Base-by-base conservation (phyloP, 2,113 vertebrate species). In the Merops nubicus region DNA sequence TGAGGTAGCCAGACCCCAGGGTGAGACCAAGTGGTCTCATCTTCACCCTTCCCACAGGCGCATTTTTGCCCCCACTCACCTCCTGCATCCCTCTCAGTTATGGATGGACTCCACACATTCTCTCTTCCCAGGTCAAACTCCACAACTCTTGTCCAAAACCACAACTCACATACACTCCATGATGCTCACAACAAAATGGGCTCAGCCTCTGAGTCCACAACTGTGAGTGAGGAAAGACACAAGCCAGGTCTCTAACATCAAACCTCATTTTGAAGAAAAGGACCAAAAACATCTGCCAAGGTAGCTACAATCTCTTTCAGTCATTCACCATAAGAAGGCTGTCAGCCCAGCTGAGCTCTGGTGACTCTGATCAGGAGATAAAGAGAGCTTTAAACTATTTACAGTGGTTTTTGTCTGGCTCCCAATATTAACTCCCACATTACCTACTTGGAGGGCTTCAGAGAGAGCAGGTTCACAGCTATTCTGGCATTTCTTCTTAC, bases 81-180 rank as follows among this genome's bases (percentile, higher is more conserved):
- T 56, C 38, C 40, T 57, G 14, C 23, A n/a, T 15, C 63, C 15
- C 20, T 42, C 33, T 43, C 16, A 13, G 31, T 16, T 23, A 31
- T 2, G 15, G 57, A 79, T 12, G 28, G 51, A 34, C n/a, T 31
- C 11, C n/a, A 65, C 2, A 18, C 6, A 9, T 36, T 47, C 22
- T 34, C 20, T 65, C 38, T n/a, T 47, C 45, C 28, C 36, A 31
- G 25, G 42, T 23, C 19, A 77, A 82, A 63, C 22, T 34, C 60
- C 11, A 12, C 22, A 48, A 26, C n/a, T 78, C 53, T n/a, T 47
- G 5, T 47, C 73, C 53, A 63, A 53, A 86, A n/a, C 40, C 54
- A 43, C 40, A 31, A 50, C 21, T 62, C 36, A 34, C 0, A 0
- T n/a, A 13, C 5, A 1, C 26, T 40, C 47, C 34, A 20, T 4